Conservation (phyloP, 2,797 vertebrate species). For the Cuniculus paca region DNA sequence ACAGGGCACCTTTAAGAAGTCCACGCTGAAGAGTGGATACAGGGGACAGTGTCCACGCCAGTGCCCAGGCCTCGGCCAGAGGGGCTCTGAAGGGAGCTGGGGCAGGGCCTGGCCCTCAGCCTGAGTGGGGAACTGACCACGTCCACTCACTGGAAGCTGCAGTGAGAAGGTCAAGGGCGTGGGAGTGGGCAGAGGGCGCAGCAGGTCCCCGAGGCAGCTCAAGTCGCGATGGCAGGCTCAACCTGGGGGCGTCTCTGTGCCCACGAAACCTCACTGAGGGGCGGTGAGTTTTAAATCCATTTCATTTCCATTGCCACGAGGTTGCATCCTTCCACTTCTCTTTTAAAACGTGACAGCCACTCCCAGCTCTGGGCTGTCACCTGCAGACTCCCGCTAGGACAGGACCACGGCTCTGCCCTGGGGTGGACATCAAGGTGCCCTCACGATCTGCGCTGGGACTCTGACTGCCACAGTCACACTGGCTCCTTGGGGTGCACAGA, state of each 20-base stretch:
- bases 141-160: not conserved
- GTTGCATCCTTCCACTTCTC: not conserved
- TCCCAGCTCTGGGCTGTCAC: not conserved
- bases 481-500: not conserved
- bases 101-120: not conserved
- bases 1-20: not conserved
- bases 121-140: no score
- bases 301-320: not conserved
- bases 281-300: not conserved
- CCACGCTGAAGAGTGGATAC: not conserved
- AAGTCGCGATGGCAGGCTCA: accelerated
- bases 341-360: not conserved
- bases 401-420: accelerated
- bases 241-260: not conserved
- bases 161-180: not conserved
- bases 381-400: not conserved
- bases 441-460: not conserved
- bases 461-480: not conserved
- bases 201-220: not conserved
- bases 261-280: not conserved
- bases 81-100: not conserved
- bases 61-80: no score
- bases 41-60: not conserved
- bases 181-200: not conserved
- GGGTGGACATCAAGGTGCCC: not conserved